Conservation (phyloP, 2,797 vertebrate species). For the Channa striata region DNA sequence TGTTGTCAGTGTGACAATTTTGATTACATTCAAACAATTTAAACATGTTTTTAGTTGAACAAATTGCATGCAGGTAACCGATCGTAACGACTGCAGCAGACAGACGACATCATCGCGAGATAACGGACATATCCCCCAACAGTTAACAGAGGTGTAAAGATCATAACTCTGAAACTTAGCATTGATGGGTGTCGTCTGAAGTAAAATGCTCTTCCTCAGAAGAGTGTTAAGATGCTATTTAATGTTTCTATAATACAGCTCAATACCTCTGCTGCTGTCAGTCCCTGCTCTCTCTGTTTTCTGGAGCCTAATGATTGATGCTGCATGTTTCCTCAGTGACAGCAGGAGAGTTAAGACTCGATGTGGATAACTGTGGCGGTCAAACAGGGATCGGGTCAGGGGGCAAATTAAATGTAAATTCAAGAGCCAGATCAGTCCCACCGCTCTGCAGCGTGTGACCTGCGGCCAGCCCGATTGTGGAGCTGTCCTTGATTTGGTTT, state of each 20-base stretch:
- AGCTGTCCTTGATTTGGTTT: slow-evolving; percentile 60
- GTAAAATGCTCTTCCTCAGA: background rate
- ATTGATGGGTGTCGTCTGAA: background rate
- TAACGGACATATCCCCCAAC: too few species aligned
- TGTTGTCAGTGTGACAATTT: background rate
- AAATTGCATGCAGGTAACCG: too few species aligned
- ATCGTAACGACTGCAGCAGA: too few species aligned
- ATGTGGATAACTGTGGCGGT: slow-evolving; percentile 25
- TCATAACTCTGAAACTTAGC: too few species aligned
- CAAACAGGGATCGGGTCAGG: slow-evolving; percentile 41
- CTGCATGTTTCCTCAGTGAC: slow-evolving; percentile 26
- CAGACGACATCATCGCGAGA: too few species aligned
- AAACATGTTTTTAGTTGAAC: too few species aligned
- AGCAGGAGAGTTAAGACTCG: slow-evolving; percentile 56
- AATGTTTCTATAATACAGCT: background rate
- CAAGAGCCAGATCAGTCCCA: slow-evolving; percentile 51
- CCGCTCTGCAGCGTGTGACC: slow-evolving; percentile 24
- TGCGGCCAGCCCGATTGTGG: background rate
- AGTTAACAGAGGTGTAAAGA: too few species aligned
- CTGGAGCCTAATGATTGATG: slow-evolving; percentile 40
- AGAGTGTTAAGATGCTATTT: background rate
- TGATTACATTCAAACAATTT: too few species aligned
- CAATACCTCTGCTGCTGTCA: background rate
- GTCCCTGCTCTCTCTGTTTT: slow-evolving; percentile 17
- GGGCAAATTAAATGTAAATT: slow-evolving; percentile 64